A percentile compares a stretch with the other conserved stretches of the same genome.
Conservation (phyloP, 92 coral and sea anemone genomes). For the Zoanthus solanderi region DNA sequence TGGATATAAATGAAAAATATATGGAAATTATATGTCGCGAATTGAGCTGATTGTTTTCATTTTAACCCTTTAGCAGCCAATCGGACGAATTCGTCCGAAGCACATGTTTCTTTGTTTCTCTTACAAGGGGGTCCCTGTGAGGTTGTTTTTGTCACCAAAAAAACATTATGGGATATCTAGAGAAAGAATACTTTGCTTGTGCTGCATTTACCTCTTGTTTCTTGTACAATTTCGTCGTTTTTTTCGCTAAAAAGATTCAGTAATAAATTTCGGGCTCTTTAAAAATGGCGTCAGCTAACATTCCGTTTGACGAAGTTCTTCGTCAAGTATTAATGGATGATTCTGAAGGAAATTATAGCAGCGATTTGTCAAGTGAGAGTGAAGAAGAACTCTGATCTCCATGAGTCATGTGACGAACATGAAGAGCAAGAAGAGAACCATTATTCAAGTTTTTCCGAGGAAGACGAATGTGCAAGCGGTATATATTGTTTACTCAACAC, state of each 20-base stretch:
- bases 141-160: slow-evolving; percentile 25
- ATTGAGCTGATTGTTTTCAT: too few relatives aligned
- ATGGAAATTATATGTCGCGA: too few relatives aligned
- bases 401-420: neutral
- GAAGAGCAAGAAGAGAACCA: slow-evolving; percentile 12
- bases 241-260: neutral
- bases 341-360: neutral
- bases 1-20: too few relatives aligned
- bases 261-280: slow-evolving; percentile 29
- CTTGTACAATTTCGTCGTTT: slow-evolving; percentile 16
- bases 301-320: slow-evolving; percentile 2
- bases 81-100: neutral
- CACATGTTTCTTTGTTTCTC: slow-evolving; percentile 19
- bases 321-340: neutral
- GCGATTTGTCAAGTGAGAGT: slow-evolving; percentile 8
- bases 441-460: neutral
- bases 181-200: neutral
- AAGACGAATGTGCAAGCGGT: slow-evolving; percentile 9
- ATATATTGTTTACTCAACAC: neutral
- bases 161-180: slow-evolving; percentile 28
- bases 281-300: slow-evolving; percentile 15
- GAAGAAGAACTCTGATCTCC: slow-evolving; percentile 8
- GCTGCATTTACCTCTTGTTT: neutral
- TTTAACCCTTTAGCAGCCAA: neutral
- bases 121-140: slow-evolving; percentile 22